These are phyloP conservation scores for Calcarius lapponicus DNA, from an alignment of 2,797 vertebrate genomes.

Conservation along the genomic window DNA sequence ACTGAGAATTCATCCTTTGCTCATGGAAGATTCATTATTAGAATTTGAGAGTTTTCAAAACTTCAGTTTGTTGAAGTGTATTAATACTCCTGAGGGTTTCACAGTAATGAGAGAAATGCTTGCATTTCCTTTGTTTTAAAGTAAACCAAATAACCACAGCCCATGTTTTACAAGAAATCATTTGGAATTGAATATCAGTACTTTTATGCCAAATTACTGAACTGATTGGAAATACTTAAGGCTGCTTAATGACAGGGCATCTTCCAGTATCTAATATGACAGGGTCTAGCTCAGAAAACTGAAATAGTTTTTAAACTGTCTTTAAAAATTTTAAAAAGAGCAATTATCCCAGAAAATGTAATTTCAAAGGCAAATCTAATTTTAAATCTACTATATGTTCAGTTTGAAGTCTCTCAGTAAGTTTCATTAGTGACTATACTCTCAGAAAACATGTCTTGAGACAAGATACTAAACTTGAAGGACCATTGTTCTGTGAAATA, in stretches of 20 bases:
- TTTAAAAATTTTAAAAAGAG: background rate
- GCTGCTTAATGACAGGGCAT: background rate
- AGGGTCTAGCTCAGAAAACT: background rate
- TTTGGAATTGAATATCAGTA: background rate
- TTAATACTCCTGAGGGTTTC: background rate
- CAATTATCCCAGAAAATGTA: constrained; percentile 4
- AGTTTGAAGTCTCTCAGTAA: constrained; percentile 6
- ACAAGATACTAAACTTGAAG: constrained; percentile 28
- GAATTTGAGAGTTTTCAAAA: constrained; percentile 4
- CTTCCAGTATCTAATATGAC: background rate
- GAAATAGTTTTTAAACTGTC: background rate
- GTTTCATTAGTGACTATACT: background rate
- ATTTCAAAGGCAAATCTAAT: constrained; percentile 20
- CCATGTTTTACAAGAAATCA: background rate
- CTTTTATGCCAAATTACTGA: background rate
- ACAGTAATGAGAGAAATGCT: constrained; percentile 11
- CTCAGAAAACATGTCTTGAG: constrained; percentile 20
- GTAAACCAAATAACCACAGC: background rate
- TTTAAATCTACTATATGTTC: constrained; percentile 20
- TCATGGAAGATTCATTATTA: background rate
- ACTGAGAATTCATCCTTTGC: background rate
- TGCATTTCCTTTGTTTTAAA: constrained; percentile 4
- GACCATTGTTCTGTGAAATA: constrained; percentile 27
- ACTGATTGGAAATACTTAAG: background rate
- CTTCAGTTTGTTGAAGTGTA: background rate